Base-by-base conservation (phyloP, 64 coral and sea anemone genomes). In the Hydrozoanthus tunicans region DNA sequence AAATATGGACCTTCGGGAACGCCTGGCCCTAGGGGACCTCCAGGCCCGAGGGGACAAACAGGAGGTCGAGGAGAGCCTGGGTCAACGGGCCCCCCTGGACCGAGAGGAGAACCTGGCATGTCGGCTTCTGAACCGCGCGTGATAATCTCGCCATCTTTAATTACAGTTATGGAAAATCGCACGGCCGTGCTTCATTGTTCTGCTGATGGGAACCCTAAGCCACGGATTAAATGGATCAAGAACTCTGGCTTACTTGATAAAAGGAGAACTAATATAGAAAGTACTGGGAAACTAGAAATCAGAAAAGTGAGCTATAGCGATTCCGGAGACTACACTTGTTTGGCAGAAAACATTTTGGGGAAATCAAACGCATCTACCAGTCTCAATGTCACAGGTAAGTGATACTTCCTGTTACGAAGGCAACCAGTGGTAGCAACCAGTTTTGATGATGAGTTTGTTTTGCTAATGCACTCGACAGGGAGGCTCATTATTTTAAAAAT, bases 171-270 rank as follows among this genome's bases (percentile, higher is more conserved):
- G 13, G 92, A 90, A 66, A 80, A 80, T 55, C 57, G 81, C 56
- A 74, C 68, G 5, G 92, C 78, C 52, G 62, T 62, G 14, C 90
- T 93, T 26, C 59, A 81, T 56, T 93, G 92, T 51, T 90, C 78
- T 56, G 85, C 43, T 17, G 69, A 65, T 58, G 79, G 93, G 7
- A 65, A 79, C 60, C 86, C 86, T 61, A 66, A 56, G 62, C 86
- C 93, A 67, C 43, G 17, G 17, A 73, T 84, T 55, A 82, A 43
- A 9, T 94, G 86, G 93, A 90, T 70, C 59, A 94, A 84, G 88
- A 52, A 77, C 5, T 75, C 70, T 6, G 85, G 91, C 6, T 93
- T 23, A 1, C 62, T 86, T 7, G 62, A 6, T 7, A 17, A 70
- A 1, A 23, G 10, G 3, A 6, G n/a, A 13, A 10, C 67, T 17